Base-by-base conservation (phyloP, 2,113 vertebrate genomes). In the Collichthys lucidus region DNA sequence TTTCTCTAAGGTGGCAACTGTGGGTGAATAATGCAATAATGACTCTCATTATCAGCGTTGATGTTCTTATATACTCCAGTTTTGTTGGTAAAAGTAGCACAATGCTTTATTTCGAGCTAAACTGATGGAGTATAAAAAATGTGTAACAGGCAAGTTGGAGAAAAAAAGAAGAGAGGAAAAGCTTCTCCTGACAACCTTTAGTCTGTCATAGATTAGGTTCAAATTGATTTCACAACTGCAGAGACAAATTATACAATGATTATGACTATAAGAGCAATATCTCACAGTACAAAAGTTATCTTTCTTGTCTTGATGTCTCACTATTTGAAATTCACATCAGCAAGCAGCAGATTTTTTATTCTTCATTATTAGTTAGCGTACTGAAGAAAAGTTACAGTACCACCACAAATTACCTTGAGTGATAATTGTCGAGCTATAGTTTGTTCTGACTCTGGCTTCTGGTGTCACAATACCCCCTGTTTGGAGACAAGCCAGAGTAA, bases 11-110 rank as follows among this genome's bases (percentile, higher is more conserved):
- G 11, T 53, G 35, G 70, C 20, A n/a, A 4, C 35, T 81, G 60
- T 67, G 42, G 35, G 63, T 74, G 42, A 77, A 80, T 72, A 82
- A 84, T 53, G 22, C 61, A 61, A 26, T 76, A 68, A 70, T 61
- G 20, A 16, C 53, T 64, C 59, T 75, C 35, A 78, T 79, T 83
- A 66, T 80, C 53, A 59, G 20, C 22, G 40, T 16, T 9, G 57
- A 31, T 71, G 3, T 47, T 74, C 3, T 64, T 70, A n/a, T 63
- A 19, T 66, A 24, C 67, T 56, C 2, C 31, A 10, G 2, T 46
- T 59, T 62, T 60, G 35, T 66, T 60, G 5, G 31, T 65, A n/a
- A 65, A 75, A 61, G n/a, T 42, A 55, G 11, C 60, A n/a, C 29
- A 73, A 19, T 31, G 6, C 40, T 53, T 73, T 20, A 26, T 29